Evolutionary conservation across 2,113 vertebrate species (phyloP).

Genomic region (Ctenomys sociabilis): DNA sequence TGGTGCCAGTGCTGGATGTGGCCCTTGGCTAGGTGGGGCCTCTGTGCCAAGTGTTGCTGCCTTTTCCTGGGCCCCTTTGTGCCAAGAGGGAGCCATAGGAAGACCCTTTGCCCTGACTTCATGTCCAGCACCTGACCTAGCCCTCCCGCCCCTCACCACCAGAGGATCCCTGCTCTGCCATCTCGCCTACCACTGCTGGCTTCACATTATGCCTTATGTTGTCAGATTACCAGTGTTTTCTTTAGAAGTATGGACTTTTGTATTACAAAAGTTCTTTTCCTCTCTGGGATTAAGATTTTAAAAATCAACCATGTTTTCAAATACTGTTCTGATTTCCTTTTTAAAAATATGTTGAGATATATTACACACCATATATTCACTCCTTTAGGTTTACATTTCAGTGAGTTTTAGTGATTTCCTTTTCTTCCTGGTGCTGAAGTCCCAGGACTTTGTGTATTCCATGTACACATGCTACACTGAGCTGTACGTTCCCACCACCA

Average conservation of each 20-base stretch:
- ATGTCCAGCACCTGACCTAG: background rate
- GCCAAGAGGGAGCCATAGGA: background rate
- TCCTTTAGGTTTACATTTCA: background rate
- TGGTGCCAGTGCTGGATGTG: background rate
- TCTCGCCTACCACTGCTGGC: too few species aligned
- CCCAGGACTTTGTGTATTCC: background rate
- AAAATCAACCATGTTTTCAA: background rate
- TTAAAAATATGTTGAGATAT: background rate
- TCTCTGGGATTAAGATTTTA: background rate
- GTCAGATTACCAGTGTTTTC: background rate
- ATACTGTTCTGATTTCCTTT: background rate
- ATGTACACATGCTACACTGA: background rate
- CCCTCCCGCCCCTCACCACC: background rate
- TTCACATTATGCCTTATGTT: background rate
- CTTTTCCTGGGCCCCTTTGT: background rate
- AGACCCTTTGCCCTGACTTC: background rate
- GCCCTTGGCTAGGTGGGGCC: accelerated
- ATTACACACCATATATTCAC: background rate
- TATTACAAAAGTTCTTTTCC: background rate
- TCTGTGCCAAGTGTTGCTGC: background rate
- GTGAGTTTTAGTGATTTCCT: background rate
- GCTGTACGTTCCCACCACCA: background rate
- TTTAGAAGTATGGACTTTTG: background rate
- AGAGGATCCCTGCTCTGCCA: background rate
- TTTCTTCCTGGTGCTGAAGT: background rate